A percentile compares a stretch with the other conserved stretches of the same genome.
These are phyloP conservation scores for Cydia fagiglandana DNA, from an alignment of 1,140 invertebrate genomes.

Conservation along the genomic window DNA sequence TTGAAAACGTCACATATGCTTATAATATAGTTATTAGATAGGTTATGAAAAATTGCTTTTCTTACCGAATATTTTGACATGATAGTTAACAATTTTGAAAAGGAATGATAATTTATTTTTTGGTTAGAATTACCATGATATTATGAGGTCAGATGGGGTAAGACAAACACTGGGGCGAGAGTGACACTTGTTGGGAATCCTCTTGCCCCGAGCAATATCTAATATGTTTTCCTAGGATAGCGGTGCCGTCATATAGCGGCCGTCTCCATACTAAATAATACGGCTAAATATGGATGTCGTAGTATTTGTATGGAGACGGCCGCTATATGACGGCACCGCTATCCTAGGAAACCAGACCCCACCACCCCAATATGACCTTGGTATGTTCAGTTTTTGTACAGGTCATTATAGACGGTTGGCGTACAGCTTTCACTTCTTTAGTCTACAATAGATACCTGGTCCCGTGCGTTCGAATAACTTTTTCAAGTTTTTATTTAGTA, in stretches of 20 bases:
- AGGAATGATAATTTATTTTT: neutral
- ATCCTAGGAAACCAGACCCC: no score
- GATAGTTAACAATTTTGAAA: slow-evolving; percentile 8
- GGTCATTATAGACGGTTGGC: neutral
- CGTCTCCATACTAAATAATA: no score
- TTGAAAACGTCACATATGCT: slow-evolving; percentile 24
- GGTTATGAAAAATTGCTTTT: slow-evolving; percentile 41
- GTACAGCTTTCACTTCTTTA: neutral
- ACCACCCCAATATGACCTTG: no score
- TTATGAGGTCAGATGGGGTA: neutral
- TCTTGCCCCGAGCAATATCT: no score
- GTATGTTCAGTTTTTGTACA: neutral
- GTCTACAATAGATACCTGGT: slow-evolving; percentile 10
- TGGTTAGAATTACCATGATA: neutral
- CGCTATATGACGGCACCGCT: no score
- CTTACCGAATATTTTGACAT: slow-evolving; percentile 14
- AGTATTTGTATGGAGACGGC: no score
- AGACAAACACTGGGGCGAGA: no score
- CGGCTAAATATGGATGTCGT: no score
- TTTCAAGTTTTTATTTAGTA: neutral
- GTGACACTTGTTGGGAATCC: no score
- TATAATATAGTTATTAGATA: slow-evolving; percentile 40
- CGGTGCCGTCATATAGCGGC: no score
- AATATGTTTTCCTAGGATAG: no score
- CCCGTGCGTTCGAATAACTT: neutral